Conservation (phyloP, 1,140 invertebrate species). For the Triops longicaudatus region DNA sequence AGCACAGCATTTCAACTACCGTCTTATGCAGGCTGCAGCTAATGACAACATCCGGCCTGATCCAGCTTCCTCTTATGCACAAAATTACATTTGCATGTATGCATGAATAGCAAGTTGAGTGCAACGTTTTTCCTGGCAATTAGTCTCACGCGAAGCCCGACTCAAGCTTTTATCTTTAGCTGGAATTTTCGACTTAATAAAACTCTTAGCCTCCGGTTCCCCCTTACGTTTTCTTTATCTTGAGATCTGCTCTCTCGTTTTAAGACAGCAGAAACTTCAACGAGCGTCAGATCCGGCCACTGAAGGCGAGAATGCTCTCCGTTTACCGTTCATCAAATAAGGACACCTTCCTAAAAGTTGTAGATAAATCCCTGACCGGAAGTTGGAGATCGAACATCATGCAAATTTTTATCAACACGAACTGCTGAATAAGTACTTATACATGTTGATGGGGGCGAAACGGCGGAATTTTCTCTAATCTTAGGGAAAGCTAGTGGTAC, state of each 20-base stretch:
- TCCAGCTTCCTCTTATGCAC: not conserved
- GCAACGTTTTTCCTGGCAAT: slow-evolving; percentile 5
- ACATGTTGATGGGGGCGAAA: not conserved
- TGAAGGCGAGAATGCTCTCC: too few relatives aligned
- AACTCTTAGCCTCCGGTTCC: not conserved
- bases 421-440: not conserved
- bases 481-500: too few relatives aligned
- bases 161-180: not conserved
- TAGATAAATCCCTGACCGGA: not conserved
- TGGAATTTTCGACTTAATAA: not conserved
- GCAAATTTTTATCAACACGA: not conserved
- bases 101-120: not conserved
- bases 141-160: not conserved
- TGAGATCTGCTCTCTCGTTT: too few relatives aligned
- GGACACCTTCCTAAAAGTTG: too few relatives aligned
- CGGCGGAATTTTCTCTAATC: too few relatives aligned
- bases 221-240: too few relatives aligned
- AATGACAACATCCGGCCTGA: slow-evolving; percentile 7
- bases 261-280: too few relatives aligned
- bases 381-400: not conserved
- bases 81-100: not conserved
- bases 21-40: not conserved
- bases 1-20: not conserved
- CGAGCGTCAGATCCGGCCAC: too few relatives aligned
- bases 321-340: too few relatives aligned